Conservation (phyloP, 92 coral and sea anemone genomes). For the Palythoa grandis region DNA sequence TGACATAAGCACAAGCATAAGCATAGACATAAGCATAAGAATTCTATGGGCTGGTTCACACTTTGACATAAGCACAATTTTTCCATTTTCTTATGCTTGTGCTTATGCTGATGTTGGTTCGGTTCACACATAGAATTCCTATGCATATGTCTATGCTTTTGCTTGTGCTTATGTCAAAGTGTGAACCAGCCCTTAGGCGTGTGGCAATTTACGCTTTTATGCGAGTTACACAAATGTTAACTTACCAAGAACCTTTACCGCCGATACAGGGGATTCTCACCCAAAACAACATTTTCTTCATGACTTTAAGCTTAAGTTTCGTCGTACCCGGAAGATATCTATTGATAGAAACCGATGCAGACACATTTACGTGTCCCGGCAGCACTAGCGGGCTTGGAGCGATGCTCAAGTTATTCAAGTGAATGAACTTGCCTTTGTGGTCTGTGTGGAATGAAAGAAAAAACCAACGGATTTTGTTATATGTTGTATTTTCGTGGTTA, state of each 20-base stretch:
- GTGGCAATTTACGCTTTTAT: not conserved
- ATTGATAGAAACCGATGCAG: slow-evolving; percentile 50
- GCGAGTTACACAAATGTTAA: not conserved
- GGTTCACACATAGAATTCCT: too few species aligned
- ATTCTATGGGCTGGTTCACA: too few species aligned
- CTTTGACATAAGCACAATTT: too few species aligned
- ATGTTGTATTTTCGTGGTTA: too few species aligned
- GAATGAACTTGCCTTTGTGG: slow-evolving; percentile 26
- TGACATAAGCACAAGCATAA: too few species aligned
- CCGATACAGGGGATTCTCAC: slow-evolving; percentile 48
- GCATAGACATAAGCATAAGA: too few species aligned
- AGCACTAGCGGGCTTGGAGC: slow-evolving; percentile 52
- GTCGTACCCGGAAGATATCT: slow-evolving; percentile 51
- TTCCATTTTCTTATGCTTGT: too few species aligned
- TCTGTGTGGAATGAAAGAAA: not conserved
- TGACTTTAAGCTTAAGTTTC: slow-evolving; percentile 50
- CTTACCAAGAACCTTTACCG: slow-evolving; percentile 39
- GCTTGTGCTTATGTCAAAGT: too few species aligned
- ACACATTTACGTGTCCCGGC: slow-evolving; percentile 53
- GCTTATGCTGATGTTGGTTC: too few species aligned
- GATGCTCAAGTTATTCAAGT: slow-evolving; percentile 41
- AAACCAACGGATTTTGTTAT: not conserved
- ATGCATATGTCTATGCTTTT: too few species aligned
- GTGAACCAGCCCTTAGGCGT: too few species aligned
- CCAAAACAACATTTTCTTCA: slow-evolving; percentile 57